A percentile compares a stretch with the other conserved stretches of the same genome.
These are phyloP conservation scores for Phytoseiulus persimilis DNA, from an alignment of 2,888 invertebrate genomes.

Conservation along the genomic window DNA sequence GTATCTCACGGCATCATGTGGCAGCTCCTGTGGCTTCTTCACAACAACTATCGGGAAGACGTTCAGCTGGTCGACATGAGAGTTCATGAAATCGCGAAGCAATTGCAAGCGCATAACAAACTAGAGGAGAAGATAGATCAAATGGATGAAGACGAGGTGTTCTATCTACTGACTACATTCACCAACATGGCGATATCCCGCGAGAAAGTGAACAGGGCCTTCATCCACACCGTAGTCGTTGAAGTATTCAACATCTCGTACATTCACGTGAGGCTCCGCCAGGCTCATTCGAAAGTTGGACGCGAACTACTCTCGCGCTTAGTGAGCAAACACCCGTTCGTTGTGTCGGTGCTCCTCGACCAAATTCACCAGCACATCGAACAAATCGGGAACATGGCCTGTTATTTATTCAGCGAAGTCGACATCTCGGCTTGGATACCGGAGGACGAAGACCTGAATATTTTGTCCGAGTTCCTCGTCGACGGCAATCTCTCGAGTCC, in stretches of 20 bases:
- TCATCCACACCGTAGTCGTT: conserved; percentile 60
- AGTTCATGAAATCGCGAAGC: conserved; percentile 48
- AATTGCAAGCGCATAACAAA: conserved; percentile 45
- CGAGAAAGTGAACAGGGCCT: conserved; percentile 57
- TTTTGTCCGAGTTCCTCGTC: conserved; percentile 61
- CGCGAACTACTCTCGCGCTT: conserved; percentile 64
- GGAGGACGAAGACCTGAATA: conserved; percentile 58
- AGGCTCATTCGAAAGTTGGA: conserved; percentile 65
- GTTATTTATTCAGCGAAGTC: conserved; percentile 65
- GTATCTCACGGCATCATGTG: conserved; percentile 51
- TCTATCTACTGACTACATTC: conserved; percentile 67
- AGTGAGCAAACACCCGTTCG: conserved; percentile 61
- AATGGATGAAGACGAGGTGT: conserved; percentile 64
- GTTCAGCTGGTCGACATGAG: conserved; percentile 46
- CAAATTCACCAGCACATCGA: conserved; percentile 56
- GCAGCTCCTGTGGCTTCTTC: conserved; percentile 51
- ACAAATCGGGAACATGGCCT: conserved; percentile 57
- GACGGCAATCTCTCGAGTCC: conserved; percentile 57
- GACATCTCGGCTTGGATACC: conserved; percentile 64
- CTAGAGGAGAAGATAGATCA: conserved; percentile 61
- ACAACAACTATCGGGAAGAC: conserved; percentile 47
- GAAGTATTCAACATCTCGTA: conserved; percentile 61
- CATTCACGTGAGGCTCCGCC: conserved; percentile 51
- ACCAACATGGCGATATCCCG: conserved; percentile 69
- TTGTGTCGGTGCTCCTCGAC: conserved; percentile 61